phyloP scores from a whole-genome alignment of 64 coral and sea anemone species.

The Montipora cactus region DNA sequence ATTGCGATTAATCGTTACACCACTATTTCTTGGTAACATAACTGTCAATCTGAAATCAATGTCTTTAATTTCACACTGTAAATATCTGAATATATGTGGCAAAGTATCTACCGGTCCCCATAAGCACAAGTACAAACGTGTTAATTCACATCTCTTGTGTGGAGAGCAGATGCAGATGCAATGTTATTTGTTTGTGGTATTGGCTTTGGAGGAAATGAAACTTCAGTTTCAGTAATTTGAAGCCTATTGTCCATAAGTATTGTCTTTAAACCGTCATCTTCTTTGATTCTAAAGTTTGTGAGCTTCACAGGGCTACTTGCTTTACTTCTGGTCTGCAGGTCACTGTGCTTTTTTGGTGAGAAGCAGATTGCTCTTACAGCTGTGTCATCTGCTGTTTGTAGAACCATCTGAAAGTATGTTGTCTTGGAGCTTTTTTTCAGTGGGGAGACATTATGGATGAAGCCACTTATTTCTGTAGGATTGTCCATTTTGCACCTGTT shows the following conservation, averaged over 20 bases:
- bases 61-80: neutral
- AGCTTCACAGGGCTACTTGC: slow-evolving; percentile 47
- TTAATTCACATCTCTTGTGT: neutral
- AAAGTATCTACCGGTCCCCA: neutral
- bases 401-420: slow-evolving; percentile 23
- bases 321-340: slow-evolving; percentile 46
- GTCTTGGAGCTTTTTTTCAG: slow-evolving; percentile 17
- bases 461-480: slow-evolving; percentile 55
- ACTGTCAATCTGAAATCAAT: neutral
- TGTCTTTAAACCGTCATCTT: slow-evolving; percentile 37
- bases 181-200: slow-evolving; percentile 43
- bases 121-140: slow-evolving; percentile 5
- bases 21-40: neutral
- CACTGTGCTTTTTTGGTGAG: slow-evolving; percentile 48
- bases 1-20: too few relatives aligned
- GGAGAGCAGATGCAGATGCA: slow-evolving; percentile 41
- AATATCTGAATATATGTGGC: neutral
- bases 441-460: slow-evolving; percentile 11
- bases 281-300: slow-evolving; percentile 45
- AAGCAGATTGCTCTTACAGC: slow-evolving; percentile 52
- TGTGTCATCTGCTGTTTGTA: slow-evolving; percentile 36
- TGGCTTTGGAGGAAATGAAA: slow-evolving; percentile 39
- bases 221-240: slow-evolving; percentile 26
- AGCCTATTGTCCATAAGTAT: slow-evolving; percentile 51
- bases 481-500: slow-evolving; percentile 57